Conservation (phyloP, 1,140 invertebrate genomes). For the Cydia fagiglandana region DNA sequence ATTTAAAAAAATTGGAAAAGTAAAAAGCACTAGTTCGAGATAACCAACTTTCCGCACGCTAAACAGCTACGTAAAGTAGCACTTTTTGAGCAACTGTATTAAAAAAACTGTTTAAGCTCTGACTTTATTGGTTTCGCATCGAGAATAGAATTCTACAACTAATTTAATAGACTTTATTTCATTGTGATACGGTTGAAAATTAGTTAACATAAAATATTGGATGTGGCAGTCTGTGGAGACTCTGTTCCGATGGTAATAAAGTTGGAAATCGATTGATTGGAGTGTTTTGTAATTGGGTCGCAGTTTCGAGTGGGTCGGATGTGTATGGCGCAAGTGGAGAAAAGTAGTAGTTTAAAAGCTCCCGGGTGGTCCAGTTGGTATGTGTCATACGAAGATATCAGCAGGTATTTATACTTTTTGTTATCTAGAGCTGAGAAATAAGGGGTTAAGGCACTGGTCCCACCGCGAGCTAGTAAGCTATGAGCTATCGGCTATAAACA, state of each 20-base stretch:
- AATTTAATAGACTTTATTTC: not conserved
- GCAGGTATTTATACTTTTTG: not conserved
- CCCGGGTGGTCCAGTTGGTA: not conserved
- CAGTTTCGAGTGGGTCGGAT: not conserved
- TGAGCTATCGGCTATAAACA: too few species aligned
- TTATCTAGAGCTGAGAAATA: not conserved
- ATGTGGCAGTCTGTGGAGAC: not conserved
- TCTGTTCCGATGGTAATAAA: not conserved
- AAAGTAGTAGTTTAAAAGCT: not conserved
- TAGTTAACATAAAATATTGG: not conserved
- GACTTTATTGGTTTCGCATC: slow-evolving; percentile 14
- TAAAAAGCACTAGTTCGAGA: too few species aligned
- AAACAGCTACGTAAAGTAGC: too few species aligned
- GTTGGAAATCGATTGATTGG: slow-evolving; percentile 1
- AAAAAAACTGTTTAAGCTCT: slow-evolving; percentile 21
- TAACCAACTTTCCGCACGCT: too few species aligned
- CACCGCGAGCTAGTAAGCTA: too few species aligned
- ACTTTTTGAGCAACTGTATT: too few species aligned
- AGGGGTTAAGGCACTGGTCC: too few species aligned
- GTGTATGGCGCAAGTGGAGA: not conserved
- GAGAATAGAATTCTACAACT: not conserved
- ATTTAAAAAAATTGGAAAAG: too few species aligned
- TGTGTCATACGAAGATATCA: not conserved
- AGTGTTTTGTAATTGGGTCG: not conserved
- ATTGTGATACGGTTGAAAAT: not conserved